A percentile compares a stretch with the other conserved stretches of the same genome.
Conservation (phyloP, 2,888 invertebrate species). For the Phengaris arion region DNA sequence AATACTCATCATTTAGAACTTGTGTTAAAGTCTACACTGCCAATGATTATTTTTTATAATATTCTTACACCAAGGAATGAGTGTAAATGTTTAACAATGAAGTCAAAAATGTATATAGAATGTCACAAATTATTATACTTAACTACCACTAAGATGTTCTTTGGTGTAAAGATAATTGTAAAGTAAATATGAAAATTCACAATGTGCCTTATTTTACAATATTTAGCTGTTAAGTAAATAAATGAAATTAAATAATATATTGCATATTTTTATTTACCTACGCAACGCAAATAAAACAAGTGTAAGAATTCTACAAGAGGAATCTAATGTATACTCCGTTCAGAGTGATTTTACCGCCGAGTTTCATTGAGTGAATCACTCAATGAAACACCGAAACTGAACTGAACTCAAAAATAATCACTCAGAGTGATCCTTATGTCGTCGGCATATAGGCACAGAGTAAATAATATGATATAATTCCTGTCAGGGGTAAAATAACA, state of each 20-base stretch:
- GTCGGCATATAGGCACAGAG: no score
- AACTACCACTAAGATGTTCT: not conserved
- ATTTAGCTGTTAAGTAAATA: slow-evolving; percentile 48
- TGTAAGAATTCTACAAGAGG: no score
- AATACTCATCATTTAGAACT: slow-evolving; percentile 8
- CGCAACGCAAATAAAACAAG: not conserved
- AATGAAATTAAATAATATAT: slow-evolving; percentile 42
- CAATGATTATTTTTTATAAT: slow-evolving; percentile 23
- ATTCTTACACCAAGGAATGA: not conserved
- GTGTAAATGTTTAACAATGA: not conserved
- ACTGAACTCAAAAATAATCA: no score
- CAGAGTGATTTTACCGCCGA: no score
- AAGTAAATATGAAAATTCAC: slow-evolving; percentile 42
- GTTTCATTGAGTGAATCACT: no score
- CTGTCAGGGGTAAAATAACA: no score
- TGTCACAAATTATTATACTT: not conserved
- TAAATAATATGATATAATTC: no score
- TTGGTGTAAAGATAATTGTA: not conserved
- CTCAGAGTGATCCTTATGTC: no score
- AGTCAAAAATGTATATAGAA: slow-evolving; percentile 3
- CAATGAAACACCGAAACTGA: no score
- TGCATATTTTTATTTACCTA: slow-evolving; percentile 32
- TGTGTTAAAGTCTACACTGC: slow-evolving; percentile 15
- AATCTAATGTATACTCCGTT: no score
- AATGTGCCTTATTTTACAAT: slow-evolving; percentile 60